Percentiles rank a stretch among this genome's conserved stretches.
These are phyloP conservation scores for Tortricodes alternella DNA, from an alignment of 2,888 invertebrate species.

Conservation along the genomic window DNA sequence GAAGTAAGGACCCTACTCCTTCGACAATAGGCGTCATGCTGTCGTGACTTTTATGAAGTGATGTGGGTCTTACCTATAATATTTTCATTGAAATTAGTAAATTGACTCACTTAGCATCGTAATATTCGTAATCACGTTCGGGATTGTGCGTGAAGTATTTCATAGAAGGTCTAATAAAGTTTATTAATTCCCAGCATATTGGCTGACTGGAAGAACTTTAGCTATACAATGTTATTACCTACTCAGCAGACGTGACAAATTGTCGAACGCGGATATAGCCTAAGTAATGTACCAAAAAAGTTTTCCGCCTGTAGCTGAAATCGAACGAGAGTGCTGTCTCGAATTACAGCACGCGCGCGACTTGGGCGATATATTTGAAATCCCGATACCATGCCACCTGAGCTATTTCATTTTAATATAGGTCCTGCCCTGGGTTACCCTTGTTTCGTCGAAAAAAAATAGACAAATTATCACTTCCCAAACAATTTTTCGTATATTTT, in stretches of 20 bases:
- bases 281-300: too few relatives aligned
- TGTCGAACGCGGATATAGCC: too few relatives aligned
- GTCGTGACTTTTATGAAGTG: slow-evolving; percentile 8
- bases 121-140: not conserved
- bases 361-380: slow-evolving; percentile 10
- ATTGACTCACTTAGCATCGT: not conserved
- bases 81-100: slow-evolving; percentile 10
- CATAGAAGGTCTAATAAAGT: too few relatives aligned
- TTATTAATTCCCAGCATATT: too few relatives aligned
- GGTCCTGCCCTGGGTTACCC: too few relatives aligned
- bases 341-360: slow-evolving; percentile 12
- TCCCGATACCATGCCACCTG: slow-evolving; percentile 10
- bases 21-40: slow-evolving; percentile 8
- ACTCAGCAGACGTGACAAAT: too few relatives aligned
- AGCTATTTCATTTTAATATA: slow-evolving; percentile 65
- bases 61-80: slow-evolving; percentile 1
- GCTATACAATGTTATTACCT: too few relatives aligned
- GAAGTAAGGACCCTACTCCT: not conserved
- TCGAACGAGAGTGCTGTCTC: slow-evolving; percentile 11
- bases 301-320: too few relatives aligned
- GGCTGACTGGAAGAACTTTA: too few relatives aligned
- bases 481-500: too few relatives aligned
- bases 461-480: too few relatives aligned
- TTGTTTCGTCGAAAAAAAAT: too few relatives aligned
- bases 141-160: not conserved